phyloP scores from a whole-genome alignment of 2,113 vertebrate species.

The Emydura subglobosa region DNA sequence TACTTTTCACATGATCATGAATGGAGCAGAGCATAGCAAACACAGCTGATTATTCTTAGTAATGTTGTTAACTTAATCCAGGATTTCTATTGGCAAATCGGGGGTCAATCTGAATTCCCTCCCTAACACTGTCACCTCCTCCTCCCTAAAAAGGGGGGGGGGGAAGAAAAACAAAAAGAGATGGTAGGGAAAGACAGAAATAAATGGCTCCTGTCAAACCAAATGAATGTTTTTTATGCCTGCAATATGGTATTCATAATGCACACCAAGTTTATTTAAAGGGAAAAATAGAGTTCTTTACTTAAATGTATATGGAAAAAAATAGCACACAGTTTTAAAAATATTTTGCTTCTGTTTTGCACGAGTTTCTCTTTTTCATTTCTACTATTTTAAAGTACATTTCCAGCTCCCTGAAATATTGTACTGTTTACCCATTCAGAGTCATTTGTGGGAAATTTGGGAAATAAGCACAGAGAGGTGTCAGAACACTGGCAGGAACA shows the following conservation, averaged over 20 bases:
- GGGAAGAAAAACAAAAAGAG: background rate
- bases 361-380: background rate
- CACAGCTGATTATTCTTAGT: background rate
- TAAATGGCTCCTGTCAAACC: background rate
- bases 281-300: background rate
- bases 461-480: background rate
- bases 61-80: background rate
- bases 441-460: background rate
- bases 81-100: background rate
- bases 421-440: background rate
- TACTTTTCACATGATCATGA: background rate
- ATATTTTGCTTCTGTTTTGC: background rate
- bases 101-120: background rate
- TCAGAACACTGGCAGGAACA: background rate
- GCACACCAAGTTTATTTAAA: background rate
- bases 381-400: background rate
- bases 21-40: background rate
- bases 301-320: background rate
- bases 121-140: background rate
- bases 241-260: background rate
- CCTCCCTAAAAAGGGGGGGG: accelerated
- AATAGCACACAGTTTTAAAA: background rate
- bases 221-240: background rate
- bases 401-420: background rate
- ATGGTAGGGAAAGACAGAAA: background rate